A percentile compares a stretch with the other conserved stretches of the same genome.
These are phyloP conservation scores for Anser cygnoides DNA, from an alignment of 2,113 vertebrate genomes.

Conservation along the genomic window DNA sequence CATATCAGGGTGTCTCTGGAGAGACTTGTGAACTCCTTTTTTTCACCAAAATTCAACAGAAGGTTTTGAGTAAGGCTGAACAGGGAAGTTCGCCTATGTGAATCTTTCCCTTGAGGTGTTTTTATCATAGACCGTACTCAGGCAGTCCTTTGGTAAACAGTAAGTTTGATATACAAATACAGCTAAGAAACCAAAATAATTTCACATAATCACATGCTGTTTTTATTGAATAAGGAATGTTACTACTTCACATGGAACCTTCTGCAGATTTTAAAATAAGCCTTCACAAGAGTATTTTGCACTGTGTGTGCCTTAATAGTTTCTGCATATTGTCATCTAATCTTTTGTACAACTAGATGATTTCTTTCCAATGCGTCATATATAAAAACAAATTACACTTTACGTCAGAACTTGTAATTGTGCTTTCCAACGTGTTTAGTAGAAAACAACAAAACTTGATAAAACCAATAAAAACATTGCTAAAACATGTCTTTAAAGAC, in stretches of 20 bases:
- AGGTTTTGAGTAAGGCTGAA: not conserved
- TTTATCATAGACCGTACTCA: not conserved
- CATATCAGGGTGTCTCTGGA: not conserved
- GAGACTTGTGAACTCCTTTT: not conserved
- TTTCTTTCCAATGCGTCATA: not conserved
- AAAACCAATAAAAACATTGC: not conserved
- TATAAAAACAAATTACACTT: not conserved
- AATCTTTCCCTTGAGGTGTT: not conserved
- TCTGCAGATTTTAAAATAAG: not conserved
- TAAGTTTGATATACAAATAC: not conserved
- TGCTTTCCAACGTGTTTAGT: not conserved
- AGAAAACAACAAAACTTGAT: not conserved
- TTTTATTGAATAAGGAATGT: not conserved
- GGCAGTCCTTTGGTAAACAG: not conserved
- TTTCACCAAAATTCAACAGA: not conserved
- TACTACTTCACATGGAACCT: not conserved
- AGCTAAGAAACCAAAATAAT: not conserved
- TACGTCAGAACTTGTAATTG: not conserved
- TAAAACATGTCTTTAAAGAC: not conserved
- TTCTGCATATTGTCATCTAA: not conserved
- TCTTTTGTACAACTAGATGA: not conserved
- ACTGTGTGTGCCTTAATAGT: not conserved
- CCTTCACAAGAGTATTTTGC: not conserved
- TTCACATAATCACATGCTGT: not conserved
- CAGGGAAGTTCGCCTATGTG: not conserved